Base-by-base conservation (phyloP, 2,113 vertebrate species). In the Myiozetetes cayanensis region DNA sequence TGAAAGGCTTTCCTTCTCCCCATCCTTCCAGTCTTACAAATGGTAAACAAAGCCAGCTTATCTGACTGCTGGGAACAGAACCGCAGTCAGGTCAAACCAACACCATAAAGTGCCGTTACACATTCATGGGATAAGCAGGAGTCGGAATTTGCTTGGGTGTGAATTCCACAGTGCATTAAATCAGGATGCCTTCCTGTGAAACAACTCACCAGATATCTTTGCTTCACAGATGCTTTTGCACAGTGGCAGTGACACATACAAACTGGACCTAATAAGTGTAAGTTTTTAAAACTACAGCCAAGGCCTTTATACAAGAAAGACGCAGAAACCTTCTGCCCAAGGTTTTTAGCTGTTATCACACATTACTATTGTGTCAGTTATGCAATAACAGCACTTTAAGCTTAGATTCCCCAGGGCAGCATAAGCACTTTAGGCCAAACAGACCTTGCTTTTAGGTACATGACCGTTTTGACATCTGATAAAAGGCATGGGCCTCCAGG, bases 321-420 rank as follows among this genome's bases (percentile, higher is more conserved):
- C 67, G 52, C 13, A 90, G n/a, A 87, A 91, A 82, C 78, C 75
- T 89, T 87, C 82, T 83, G 67, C 47, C 70, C 90, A 76, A 93
- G 90, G 87, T 49, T 95, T 85, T 95, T 76, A 85, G 82, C 87
- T 79, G 43, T 27, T 83, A 72, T 46, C 27, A 46, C 17, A 22
- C 17, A 27, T 55, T 18, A 28, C 8, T n/a, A 41, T 35, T 22
- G 24, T 19, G 33, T 43, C 39, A 83, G 72, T 77, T 92, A 86
- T 77, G 80, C 39, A 71, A 17, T 58, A 89, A 46, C 67, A 77
- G 46, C 50, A 77, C 37, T 53, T 50, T 35, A 80, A 80, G 46
- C 35, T 41, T 47, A 15, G 63, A 59, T 35, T 78, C 15, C 20
- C 28, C 37, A 49, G 20, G 25, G 31, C 44, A 56, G 47, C 35